Evolutionary conservation across 2,797 vertebrate genomes (phyloP).

Genomic region (Syndactyla subalaris): DNA sequence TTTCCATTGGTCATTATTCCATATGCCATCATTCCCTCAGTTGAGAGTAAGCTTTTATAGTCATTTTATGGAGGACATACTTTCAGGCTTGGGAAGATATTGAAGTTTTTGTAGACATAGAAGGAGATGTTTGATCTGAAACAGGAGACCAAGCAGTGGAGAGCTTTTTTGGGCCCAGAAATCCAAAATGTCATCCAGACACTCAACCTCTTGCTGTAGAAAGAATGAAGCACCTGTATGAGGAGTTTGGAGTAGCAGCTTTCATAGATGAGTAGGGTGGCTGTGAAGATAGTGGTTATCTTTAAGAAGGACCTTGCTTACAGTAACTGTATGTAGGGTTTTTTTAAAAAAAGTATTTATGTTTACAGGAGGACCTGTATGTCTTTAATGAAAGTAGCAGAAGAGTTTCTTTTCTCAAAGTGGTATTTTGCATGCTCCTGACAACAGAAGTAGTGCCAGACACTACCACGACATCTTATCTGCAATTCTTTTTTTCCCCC

Average conservation of each 20-base stretch:
- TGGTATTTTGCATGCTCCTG: background rate
- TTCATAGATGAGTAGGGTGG: background rate
- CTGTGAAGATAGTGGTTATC: background rate
- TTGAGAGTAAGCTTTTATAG: background rate
- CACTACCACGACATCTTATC: background rate
- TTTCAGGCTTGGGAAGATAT: background rate
- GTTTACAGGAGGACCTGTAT: background rate
- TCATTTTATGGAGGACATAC: background rate
- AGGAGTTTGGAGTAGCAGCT: background rate
- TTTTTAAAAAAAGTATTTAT: background rate
- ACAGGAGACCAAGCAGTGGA: background rate
- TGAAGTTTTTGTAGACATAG: background rate
- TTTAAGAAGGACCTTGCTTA: background rate
- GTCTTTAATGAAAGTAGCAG: background rate
- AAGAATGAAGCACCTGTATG: background rate
- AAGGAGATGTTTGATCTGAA: background rate
- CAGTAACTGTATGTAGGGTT: accelerated
- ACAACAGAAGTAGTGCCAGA: background rate
- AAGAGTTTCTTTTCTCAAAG: background rate
- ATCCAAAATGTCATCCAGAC: background rate
- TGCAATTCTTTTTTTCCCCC: background rate
- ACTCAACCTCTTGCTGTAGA: background rate
- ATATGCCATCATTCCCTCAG: background rate
- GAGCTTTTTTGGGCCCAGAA: background rate
- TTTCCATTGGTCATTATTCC: background rate